Percentiles rank a stretch among this genome's conserved stretches.
phyloP scores from a whole-genome alignment of 2,888 invertebrate species.

The Rapana venosa region DNA sequence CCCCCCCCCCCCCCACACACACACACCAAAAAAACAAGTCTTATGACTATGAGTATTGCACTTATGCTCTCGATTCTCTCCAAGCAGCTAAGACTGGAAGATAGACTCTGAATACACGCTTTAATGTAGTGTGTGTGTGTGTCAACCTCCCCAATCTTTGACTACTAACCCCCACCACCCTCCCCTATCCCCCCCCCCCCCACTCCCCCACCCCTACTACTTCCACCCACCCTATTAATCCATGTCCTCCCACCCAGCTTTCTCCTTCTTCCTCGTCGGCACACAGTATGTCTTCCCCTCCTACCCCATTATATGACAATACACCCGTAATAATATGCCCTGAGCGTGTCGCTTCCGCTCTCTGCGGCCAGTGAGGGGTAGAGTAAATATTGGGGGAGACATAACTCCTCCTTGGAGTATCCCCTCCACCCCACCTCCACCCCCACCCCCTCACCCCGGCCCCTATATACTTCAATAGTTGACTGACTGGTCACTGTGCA shows the following conservation, averaged over 20 bases:
- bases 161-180: background rate
- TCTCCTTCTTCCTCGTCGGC: background rate
- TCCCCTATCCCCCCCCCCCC: background rate
- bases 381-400: conserved; percentile 31
- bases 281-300: background rate
- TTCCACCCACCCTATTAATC: background rate
- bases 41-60: no score
- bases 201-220: background rate
- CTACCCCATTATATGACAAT: conserved; percentile 23
- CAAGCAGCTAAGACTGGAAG: no score
- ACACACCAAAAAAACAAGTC: no score
- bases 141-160: no score
- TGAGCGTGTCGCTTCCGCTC: conserved; percentile 21
- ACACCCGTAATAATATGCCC: conserved; percentile 33
- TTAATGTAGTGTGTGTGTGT: no score
- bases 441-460: no score
- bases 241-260: background rate
- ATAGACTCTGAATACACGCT: no score
- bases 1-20: no score
- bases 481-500: background rate
- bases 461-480: no score
- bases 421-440: no score
- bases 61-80: no score
- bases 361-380: background rate
- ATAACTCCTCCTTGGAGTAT: conserved; percentile 22